Base-by-base conservation (phyloP, 2,113 vertebrate species). In the Neolamprologus falcicula region DNA sequence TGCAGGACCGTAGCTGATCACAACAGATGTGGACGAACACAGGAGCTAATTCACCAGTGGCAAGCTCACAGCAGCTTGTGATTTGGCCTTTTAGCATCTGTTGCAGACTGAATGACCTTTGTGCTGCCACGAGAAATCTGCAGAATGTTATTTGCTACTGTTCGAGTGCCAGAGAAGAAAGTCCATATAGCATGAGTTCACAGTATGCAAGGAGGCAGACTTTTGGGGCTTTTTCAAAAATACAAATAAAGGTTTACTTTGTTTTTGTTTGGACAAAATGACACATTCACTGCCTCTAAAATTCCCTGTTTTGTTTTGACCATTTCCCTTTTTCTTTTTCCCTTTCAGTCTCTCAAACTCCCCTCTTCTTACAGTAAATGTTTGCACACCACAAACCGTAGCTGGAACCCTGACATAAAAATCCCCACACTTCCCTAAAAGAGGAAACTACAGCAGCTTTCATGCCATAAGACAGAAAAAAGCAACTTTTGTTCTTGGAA, bases 21-120 rank as follows among this genome's bases (percentile, higher is more conserved):
- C 47, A 71, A n/a, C 79, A 79, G 50, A 78, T 26, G 8, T 17
- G 12, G 21, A 84, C 28, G 42, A 89, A 92, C 84, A 91, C 61
- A 80, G 85, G 16, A 85, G 52, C 82, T 52, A 54, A 82, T 93
- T 94, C 85, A 90, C 24, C 5, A 63, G 12, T 12, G 16, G 28
- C 17, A 19, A 28, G 55, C 78, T 92, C 88, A 68, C 92, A 88
- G 45, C 19, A 26, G 61, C 84, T 79, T 89, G 91, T 88, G 86
- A 90, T 83, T 86, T 93, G 92, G 86, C 89, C 88, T 86, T 89
- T 90, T 88, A 82, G 90, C 90, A 86, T 94, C 86, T 91, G 85
- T 35, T 87, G 81, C 83, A 82, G 55, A 88, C 82, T 37, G 42
- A 59, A 61, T 80, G 91, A 93, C 91, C 93, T 92, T 92, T 93